These are phyloP conservation scores for Tenthredo amoena DNA, from an alignment of 2,888 invertebrate genomes.

Conservation along the genomic window DNA sequence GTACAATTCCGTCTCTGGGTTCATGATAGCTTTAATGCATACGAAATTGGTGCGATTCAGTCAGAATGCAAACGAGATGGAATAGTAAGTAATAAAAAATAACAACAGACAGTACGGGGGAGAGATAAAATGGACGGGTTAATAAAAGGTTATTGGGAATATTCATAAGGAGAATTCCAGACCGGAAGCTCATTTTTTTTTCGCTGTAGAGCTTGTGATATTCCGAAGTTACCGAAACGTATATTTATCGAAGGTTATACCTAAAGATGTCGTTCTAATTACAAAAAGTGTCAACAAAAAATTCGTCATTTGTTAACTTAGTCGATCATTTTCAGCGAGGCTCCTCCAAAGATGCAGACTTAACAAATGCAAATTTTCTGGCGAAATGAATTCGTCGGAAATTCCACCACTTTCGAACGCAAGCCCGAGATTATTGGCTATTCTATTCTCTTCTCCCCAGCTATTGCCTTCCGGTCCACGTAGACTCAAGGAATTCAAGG, in stretches of 20 bases:
- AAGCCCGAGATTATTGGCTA: constrained; percentile 32
- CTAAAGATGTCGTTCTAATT: background rate
- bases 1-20: background rate
- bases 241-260: background rate
- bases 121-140: background rate
- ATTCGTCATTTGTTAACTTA: background rate
- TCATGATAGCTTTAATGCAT: background rate
- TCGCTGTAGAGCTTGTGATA: background rate
- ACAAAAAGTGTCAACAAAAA: background rate
- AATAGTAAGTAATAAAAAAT: background rate
- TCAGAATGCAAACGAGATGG: constrained; percentile 15
- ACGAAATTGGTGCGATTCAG: constrained; percentile 3
- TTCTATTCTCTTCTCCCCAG: background rate
- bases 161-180: background rate
- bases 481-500: constrained; percentile 10
- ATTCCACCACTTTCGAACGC: background rate
- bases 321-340: constrained; percentile 4
- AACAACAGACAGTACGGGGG: background rate
- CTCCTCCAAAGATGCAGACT: background rate
- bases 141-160: background rate
- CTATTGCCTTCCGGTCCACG: constrained; percentile 33
- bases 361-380: background rate
- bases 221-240: background rate
- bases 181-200: background rate
- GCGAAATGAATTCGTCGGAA: constrained; percentile 5